These are phyloP conservation scores for Lepisosteus oculatus DNA, from an alignment of 2,113 vertebrate species.

Conservation along the genomic window DNA sequence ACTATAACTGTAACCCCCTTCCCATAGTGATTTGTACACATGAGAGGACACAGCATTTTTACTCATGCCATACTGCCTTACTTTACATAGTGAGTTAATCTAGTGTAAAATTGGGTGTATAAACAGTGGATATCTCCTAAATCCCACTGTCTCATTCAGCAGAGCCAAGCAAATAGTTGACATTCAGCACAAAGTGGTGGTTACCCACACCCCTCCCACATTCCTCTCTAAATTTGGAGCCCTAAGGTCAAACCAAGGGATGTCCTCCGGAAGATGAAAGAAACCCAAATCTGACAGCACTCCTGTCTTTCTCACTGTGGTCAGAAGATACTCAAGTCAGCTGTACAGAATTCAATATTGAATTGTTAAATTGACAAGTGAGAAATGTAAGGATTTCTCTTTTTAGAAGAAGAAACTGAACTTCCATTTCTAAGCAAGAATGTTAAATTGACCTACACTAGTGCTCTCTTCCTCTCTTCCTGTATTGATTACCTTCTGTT, in stretches of 20 bases:
- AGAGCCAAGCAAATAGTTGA: background rate
- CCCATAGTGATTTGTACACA: background rate
- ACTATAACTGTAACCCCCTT: background rate
- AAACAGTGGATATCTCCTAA: conserved; percentile 8
- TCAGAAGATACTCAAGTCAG: too few species aligned
- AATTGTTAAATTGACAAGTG: too few species aligned
- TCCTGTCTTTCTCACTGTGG: too few species aligned
- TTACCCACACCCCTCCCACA: background rate
- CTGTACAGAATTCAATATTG: too few species aligned
- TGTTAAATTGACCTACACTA: too few species aligned
- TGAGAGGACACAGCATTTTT: background rate
- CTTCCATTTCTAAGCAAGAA: too few species aligned
- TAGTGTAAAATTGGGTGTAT: background rate
- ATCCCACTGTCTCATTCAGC: conserved; percentile 5
- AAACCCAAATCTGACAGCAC: too few species aligned
- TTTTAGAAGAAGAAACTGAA: too few species aligned
- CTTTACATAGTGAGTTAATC: conserved; percentile 1
- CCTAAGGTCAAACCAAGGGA: background rate
- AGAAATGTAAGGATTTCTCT: too few species aligned
- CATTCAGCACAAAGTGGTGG: background rate
- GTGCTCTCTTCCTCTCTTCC: too few species aligned
- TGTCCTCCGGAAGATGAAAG: background rate
- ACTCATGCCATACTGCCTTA: background rate
- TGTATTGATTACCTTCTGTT: too few species aligned
- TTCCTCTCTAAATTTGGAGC: background rate